These are phyloP conservation scores for Acyrthosiphon pisum DNA, from an alignment of 1,140 invertebrate species.

Conservation along the genomic window DNA sequence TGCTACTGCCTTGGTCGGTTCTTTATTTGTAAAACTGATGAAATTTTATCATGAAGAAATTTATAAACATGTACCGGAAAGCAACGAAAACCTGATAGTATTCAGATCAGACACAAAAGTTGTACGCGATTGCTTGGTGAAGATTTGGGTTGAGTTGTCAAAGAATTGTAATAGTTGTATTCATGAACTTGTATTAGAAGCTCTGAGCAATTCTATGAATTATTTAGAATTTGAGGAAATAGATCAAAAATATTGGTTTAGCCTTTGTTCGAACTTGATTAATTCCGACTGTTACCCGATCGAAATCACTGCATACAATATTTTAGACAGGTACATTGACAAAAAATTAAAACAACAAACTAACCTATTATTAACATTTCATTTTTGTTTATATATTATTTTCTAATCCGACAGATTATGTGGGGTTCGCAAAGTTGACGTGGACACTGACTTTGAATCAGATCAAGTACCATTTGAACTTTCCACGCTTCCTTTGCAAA, in stretches of 20 bases:
- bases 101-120: conserved; percentile 52
- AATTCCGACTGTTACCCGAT: conserved; percentile 35
- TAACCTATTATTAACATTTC: background rate
- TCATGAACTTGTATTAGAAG: conserved; percentile 33
- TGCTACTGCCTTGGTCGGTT: background rate
- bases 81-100: background rate
- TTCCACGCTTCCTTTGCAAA: background rate
- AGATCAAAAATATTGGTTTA: conserved; percentile 38
- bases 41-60: conserved; percentile 33
- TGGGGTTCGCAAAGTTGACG: background rate
- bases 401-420: conserved; percentile 19
- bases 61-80: conserved; percentile 21
- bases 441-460: background rate
- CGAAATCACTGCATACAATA: conserved; percentile 32
- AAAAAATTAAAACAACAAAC: background rate
- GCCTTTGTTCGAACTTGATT: conserved; percentile 24
- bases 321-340: conserved; percentile 22
- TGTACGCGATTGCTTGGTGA: background rate
- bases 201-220: background rate
- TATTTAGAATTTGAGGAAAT: conserved; percentile 45
- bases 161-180: conserved; percentile 20
- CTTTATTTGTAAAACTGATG: conserved; percentile 28
- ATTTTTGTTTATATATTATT: background rate
- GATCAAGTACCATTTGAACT: conserved; percentile 37
- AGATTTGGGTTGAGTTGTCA: conserved; percentile 40